Conservation (phyloP, 2,113 vertebrate genomes). For the Zootoca vivipara region DNA sequence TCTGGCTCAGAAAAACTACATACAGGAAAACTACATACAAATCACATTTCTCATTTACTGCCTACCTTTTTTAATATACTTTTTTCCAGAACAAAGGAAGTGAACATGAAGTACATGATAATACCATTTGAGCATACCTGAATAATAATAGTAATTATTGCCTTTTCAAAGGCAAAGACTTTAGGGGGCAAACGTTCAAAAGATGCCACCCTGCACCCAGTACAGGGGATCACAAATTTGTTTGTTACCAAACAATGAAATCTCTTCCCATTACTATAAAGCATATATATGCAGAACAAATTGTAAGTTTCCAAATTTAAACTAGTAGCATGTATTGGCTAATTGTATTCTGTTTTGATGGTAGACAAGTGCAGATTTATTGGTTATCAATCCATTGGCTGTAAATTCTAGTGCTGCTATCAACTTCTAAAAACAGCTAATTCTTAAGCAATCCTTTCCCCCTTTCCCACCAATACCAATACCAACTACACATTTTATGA, state of each 20-base stretch:
- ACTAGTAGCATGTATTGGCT: background rate
- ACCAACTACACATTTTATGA: background rate
- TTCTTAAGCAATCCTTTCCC: background rate
- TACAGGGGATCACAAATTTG: background rate
- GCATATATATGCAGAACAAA: background rate
- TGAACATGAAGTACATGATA: background rate
- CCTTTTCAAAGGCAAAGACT: slow-evolving; percentile 9
- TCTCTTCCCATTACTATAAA: background rate
- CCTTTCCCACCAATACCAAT: background rate
- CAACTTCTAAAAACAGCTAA: background rate
- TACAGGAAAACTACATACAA: slow-evolving; percentile 19
- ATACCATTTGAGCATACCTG: background rate
- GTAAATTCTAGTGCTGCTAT: background rate
- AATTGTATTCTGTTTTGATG: background rate
- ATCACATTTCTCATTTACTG: slow-evolving; percentile 12
- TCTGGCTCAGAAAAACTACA: slow-evolving; percentile 33
- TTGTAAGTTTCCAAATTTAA: background rate
- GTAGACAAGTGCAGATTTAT: background rate
- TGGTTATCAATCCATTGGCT: background rate
- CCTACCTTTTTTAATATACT: slow-evolving; percentile 16
- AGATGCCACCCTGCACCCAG: rapidly evolving
- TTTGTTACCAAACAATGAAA: background rate
- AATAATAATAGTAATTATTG: background rate
- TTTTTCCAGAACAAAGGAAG: slow-evolving; percentile 25
- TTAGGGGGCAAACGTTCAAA: background rate